Percentiles rank a stretch among this genome's conserved stretches.
phyloP scores from a whole-genome alignment of 2,113 vertebrate species.

The Chaenocephalus aceratus region DNA sequence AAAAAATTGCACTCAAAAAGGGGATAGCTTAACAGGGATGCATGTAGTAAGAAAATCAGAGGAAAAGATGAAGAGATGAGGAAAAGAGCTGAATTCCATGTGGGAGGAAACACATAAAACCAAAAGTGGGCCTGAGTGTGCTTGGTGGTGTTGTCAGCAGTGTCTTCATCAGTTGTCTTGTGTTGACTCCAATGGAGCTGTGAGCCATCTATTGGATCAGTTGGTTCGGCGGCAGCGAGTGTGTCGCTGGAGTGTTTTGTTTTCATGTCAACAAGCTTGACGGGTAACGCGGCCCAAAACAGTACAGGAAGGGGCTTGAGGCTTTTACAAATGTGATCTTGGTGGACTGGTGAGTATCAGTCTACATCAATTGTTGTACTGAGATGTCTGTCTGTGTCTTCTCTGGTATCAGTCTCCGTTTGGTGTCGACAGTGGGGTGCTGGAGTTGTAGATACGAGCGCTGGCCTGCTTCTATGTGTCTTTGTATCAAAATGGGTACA shows the following conservation, averaged over 20 bases:
- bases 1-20: conserved; percentile 63
- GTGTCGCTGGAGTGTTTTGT: conserved; percentile 60
- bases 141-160: conserved; percentile 79
- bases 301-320: conserved; percentile 21
- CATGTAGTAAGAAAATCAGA: conserved; percentile 62
- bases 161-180: conserved; percentile 82
- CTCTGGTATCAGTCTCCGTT: conserved; percentile 70
- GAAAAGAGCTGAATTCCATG: conserved; percentile 66
- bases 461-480: conserved; percentile 69
- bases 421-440: conserved; percentile 59
- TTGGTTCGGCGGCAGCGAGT: conserved; percentile 59
- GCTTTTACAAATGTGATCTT: conserved; percentile 34
- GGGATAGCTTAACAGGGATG: conserved; percentile 74
- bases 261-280: conserved; percentile 42
- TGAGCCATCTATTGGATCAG: conserved; percentile 69
- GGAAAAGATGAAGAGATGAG: conserved; percentile 46
- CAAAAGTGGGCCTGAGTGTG: conserved; percentile 75
- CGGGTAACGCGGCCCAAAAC: conserved; percentile 20
- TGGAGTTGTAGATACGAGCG: conserved; percentile 45
- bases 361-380: conserved; percentile 57
- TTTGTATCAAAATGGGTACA: conserved; percentile 34
- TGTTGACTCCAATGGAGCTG: conserved; percentile 63
- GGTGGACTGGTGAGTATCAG: conserved; percentile 55
- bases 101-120: conserved; percentile 45
- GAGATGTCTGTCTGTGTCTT: conserved; percentile 65